Conservation (phyloP, 2,888 invertebrate genomes). For the Agrochola litura region DNA sequence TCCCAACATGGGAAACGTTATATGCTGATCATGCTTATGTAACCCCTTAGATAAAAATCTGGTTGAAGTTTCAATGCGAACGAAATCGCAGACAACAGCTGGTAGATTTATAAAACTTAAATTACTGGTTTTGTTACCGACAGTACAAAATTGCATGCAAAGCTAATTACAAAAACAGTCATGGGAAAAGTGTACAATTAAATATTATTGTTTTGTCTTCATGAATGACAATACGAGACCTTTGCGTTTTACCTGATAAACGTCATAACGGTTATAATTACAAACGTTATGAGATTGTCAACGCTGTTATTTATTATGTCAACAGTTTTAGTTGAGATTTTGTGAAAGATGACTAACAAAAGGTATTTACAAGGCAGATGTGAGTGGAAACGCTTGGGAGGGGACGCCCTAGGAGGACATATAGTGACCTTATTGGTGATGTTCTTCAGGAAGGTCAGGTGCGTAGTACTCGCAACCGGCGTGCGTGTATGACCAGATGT, state of each 20-base stretch:
- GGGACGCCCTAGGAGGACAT: neutral
- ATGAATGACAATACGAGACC: conserved; percentile 55
- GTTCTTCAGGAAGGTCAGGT: no score
- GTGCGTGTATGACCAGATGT: no score
- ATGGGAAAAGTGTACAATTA: conserved; percentile 72
- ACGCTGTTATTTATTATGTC: conserved; percentile 33
- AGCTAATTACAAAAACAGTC: conserved; percentile 64
- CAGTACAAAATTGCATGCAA: conserved; percentile 60
- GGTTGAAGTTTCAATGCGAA: neutral
- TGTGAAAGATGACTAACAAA: neutral
- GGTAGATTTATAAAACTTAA: neutral
- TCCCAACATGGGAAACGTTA: neutral
- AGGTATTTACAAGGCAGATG: neutral
- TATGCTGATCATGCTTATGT: neutral
- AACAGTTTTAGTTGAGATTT: conserved; percentile 20
- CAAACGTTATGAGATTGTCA: conserved; percentile 51
- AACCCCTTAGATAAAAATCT: neutral
- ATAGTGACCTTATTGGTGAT: neutral
- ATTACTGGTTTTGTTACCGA: conserved; percentile 13
- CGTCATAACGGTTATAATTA: conserved; percentile 52
- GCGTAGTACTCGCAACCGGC: no score
- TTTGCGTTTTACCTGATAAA: conserved; percentile 60
- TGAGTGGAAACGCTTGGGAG: no score
- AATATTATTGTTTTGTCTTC: conserved; percentile 50
- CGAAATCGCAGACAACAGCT: neutral